phyloP scores from a whole-genome alignment of 1,140 invertebrate species.

The Nilaparvata lugens region DNA sequence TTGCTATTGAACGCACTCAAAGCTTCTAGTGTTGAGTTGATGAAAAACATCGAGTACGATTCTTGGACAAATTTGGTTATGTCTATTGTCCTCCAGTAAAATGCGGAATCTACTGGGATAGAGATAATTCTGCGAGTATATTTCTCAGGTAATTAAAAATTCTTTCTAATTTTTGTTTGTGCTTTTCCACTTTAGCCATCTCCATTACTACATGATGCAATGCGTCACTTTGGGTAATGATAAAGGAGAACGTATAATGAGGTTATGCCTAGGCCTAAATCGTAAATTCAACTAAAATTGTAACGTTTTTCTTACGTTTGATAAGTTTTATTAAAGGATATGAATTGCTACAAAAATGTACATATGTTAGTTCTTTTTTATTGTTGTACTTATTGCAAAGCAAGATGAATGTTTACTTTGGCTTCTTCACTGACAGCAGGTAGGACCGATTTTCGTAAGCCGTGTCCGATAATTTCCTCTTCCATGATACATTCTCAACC shows the following conservation, averaged over 20 bases:
- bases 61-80: conserved; percentile 3
- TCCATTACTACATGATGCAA: not conserved
- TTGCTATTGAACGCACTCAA: conserved; percentile 1
- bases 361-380: too few relatives aligned
- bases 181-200: not conserved
- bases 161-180: too few relatives aligned
- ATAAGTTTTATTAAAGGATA: too few relatives aligned
- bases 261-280: not conserved
- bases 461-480: too few relatives aligned
- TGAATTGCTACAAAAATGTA: too few relatives aligned
- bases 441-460: not conserved
- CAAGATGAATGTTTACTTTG: not conserved
- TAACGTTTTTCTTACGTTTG: too few relatives aligned
- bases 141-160: not conserved
- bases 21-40: conserved; percentile 2
- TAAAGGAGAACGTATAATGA: conserved; percentile 2
- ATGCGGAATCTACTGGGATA: not conserved
- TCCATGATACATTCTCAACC: too few relatives aligned
- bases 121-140: not conserved
- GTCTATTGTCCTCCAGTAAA: not conserved
- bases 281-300: not conserved
- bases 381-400: too few relatives aligned
- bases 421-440: not conserved
- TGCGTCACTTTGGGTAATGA: not conserved
- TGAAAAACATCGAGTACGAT: conserved; percentile 4